Evolutionary conservation across 2,113 vertebrate genomes (phyloP), one percentile per base, ranked within the genome.

Genomic region (Sula dactylatra): DNA sequence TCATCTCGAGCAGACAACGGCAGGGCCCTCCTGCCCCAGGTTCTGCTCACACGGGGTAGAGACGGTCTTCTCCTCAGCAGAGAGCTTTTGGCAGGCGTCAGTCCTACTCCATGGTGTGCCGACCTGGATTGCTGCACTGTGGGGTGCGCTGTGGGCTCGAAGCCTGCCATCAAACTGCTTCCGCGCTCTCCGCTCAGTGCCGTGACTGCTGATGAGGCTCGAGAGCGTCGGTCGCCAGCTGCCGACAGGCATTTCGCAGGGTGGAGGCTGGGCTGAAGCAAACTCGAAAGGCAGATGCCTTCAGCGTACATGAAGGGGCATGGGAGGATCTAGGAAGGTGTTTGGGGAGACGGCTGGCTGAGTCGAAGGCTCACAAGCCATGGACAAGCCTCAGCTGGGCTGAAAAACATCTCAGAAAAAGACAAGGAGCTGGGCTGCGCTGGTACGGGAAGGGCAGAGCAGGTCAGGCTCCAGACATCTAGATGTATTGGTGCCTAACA

Each of bases 81-180:
- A 13, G 72, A 7, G 50, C 44, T 70, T 19, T 24, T 42, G 79
- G 82, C 36, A 45, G 44, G 47, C 0, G 0, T 55, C 40, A 11
- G 61, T 32, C 31, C 21, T 42, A 7, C 40, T n/a, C 38, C 5
- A 2, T 10, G n/a, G 52, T 1, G 1, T 26, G 74, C 64, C 21
- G 13, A 27, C 42, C 64, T 26, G 45, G 29, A 8, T n/a, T 77
- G 59, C 47, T 26, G 80, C 36, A 10, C 44, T 2, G 1, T 6
- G n/a, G 18, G 38, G 44, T 12, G 47, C 38, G 2, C 7, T 1
- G 5, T 1, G 13, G 65, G 56, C 56, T 44, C 2, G 2, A 18
- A 24, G 56, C 26, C 40, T 49, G 27, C 32, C 32, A 29, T 50
- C 78, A 20, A 2, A 42, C 17, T 2, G 1, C 44, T 82, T 36